Evolutionary conservation across 2,888 invertebrate species (phyloP).

Genomic region (Lysandra coridon): DNA sequence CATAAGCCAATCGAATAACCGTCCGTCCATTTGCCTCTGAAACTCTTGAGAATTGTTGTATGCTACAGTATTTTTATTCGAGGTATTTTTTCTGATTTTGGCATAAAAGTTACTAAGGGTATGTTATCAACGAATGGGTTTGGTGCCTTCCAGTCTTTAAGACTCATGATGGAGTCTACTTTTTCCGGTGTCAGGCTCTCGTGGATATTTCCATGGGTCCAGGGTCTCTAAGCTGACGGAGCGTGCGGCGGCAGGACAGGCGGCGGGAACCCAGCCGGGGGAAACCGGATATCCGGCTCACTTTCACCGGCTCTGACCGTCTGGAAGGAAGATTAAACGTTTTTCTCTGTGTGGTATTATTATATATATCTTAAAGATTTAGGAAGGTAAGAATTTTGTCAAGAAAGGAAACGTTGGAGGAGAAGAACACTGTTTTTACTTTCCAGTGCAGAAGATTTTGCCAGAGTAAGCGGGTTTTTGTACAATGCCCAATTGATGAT

Average conservation of each 20-base stretch:
- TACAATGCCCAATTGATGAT: too few relatives aligned
- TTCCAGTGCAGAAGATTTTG: too few relatives aligned
- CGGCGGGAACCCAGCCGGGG: conserved; percentile 95
- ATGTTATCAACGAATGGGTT: not conserved
- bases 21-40: too few relatives aligned
- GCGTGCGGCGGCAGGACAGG: conserved; percentile 96
- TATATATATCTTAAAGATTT: too few relatives aligned
- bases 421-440: too few relatives aligned
- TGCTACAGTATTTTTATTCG: too few relatives aligned
- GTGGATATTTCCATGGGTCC: conserved; percentile 7
- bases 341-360: too few relatives aligned
- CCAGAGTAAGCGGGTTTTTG: too few relatives aligned
- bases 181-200: conserved; percentile 7
- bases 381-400: not conserved
- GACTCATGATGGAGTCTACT: not conserved
- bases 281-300: conserved; percentile 87
- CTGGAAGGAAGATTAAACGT: conserved; percentile 46
- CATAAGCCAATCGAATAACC: too few relatives aligned
- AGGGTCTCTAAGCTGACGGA: conserved; percentile 89
- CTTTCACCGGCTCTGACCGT: conserved; percentile 85
- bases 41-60: too few relatives aligned
- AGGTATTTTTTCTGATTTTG: not conserved
- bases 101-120: not conserved
- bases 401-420: too few relatives aligned
- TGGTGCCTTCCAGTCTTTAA: not conserved